Conservation (phyloP, 1,140 invertebrate genomes). For the Drosophila ananassae region DNA sequence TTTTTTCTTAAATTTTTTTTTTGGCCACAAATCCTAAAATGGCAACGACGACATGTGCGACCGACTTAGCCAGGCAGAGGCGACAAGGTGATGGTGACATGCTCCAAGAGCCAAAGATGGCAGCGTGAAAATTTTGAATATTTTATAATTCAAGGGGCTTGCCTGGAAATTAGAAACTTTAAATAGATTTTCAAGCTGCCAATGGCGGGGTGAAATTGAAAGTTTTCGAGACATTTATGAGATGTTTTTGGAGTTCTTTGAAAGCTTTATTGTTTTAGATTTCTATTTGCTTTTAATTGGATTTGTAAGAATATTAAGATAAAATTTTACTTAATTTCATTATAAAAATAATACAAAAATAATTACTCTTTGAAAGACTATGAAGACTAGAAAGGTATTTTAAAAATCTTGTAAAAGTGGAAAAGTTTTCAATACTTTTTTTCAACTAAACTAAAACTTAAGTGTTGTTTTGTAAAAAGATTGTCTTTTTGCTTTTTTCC, state of each 20-base stretch:
- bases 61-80: conserved; percentile 69
- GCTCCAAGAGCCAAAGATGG: conserved; percentile 21
- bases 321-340: no score
- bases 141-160: conserved; percentile 1
- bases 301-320: no score
- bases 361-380: no score
- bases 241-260: neutral
- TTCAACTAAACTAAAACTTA: no score
- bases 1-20: conserved; percentile 29
- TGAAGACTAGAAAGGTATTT: no score
- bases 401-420: no score
- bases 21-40: conserved; percentile 79
- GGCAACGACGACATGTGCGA: conserved; percentile 79
- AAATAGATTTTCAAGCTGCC: neutral
- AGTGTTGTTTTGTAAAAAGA: no score
- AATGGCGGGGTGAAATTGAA: neutral
- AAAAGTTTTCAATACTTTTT: no score
- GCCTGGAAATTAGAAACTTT: neutral
- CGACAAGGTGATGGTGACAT: conserved; percentile 70
- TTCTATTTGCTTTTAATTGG: no score
- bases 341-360: no score
- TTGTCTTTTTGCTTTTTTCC: no score
- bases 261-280: no score
- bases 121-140: conserved; percentile 11
- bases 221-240: neutral